Percentiles rank a stretch among this genome's conserved stretches.
Evolutionary conservation across 2,888 invertebrate genomes (phyloP).

Genomic region (Ormyrus labotus): DNA sequence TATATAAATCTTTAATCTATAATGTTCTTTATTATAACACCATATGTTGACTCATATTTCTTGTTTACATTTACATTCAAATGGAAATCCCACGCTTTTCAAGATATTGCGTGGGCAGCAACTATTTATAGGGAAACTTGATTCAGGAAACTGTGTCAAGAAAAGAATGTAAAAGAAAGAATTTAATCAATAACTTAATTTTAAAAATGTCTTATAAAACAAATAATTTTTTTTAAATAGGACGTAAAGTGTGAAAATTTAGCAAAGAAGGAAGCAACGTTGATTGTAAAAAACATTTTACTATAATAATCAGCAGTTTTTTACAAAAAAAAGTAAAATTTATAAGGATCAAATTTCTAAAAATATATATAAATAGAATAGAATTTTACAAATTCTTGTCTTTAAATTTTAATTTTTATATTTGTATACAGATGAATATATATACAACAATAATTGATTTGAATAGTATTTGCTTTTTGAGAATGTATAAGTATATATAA

Average conservation of each 20-base stretch:
- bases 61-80: neutral
- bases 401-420: neutral
- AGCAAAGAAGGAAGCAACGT: too few relatives aligned
- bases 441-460: conserved; percentile 15
- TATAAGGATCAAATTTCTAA: too few relatives aligned
- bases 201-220: neutral
- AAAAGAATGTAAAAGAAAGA: too few relatives aligned
- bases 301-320: too few relatives aligned
- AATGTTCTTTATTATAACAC: neutral
- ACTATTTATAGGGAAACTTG: too few relatives aligned
- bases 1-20: conserved; percentile 1
- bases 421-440: neutral
- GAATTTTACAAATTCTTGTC: too few relatives aligned
- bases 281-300: too few relatives aligned
- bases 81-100: conserved; percentile 2
- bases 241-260: too few relatives aligned
- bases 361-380: too few relatives aligned
- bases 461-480: neutral
- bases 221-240: neutral
- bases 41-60: neutral
- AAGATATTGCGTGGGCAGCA: neutral
- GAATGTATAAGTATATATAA: neutral
- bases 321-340: too few relatives aligned
- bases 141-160: too few relatives aligned
- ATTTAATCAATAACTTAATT: too few relatives aligned